phyloP scores from a whole-genome alignment of 2,888 invertebrate species.

The Griposia aprilina region DNA sequence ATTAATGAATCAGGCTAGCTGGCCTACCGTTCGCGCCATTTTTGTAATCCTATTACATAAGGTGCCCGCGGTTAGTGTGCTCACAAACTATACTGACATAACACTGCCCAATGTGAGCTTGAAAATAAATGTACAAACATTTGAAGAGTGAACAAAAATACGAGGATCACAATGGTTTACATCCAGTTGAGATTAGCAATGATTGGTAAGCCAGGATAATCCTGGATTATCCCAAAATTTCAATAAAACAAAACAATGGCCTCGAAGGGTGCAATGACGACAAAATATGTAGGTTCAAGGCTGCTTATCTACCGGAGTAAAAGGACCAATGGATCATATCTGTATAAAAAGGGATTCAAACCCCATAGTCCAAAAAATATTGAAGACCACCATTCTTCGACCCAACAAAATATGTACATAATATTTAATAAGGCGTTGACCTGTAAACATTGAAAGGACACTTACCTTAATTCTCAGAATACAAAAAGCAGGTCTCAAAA shows the following conservation, averaged over 20 bases:
- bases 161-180: not conserved
- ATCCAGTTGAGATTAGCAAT: not conserved
- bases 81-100: conserved; percentile 66
- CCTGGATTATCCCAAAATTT: not conserved
- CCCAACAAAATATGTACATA: not conserved
- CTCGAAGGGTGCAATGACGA: not conserved
- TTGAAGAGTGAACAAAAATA: not conserved
- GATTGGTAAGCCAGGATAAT: not conserved
- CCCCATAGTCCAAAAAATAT: too few species aligned
- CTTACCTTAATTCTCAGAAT: conserved; percentile 18
- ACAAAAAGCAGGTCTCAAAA: not conserved
- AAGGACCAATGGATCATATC: not conserved
- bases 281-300: not conserved
- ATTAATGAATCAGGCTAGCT: conserved; percentile 54
- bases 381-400: too few species aligned
- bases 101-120: conserved; percentile 50
- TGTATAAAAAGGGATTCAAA: not conserved
- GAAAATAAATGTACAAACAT: conserved; percentile 37
- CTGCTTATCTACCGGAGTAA: not conserved
- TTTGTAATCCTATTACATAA: conserved; percentile 70
- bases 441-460: conserved; percentile 3
- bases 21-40: conserved; percentile 57
- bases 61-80: conserved; percentile 53
- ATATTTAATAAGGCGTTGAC: conserved; percentile 34
- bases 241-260: not conserved